These are phyloP conservation scores for Xylocopa sonorina DNA, from an alignment of 1,140 invertebrate genomes.

Conservation along the genomic window DNA sequence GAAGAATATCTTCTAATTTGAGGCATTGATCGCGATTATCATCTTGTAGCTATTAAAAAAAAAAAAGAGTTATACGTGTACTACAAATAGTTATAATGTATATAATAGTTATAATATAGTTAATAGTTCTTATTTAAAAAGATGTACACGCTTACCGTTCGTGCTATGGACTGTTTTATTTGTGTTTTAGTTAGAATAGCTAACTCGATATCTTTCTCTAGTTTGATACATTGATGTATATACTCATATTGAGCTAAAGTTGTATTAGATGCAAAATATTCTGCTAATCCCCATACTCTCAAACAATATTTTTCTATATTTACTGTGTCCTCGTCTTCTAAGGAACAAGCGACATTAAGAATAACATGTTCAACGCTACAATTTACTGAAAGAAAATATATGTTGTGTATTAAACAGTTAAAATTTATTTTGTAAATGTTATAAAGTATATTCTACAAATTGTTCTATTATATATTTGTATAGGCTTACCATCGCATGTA, in stretches of 20 bases:
- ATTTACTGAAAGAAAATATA: constrained; percentile 86
- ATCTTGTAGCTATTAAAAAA: constrained; percentile 84
- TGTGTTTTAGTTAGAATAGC: constrained; percentile 87
- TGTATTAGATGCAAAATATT: constrained; percentile 88
- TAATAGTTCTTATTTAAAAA: background rate
- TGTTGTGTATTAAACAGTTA: constrained; percentile 7
- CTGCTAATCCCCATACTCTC: constrained; percentile 91
- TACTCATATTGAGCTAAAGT: constrained; percentile 94
- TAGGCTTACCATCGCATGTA: constrained; percentile 90
- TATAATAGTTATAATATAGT: too few relatives aligned
- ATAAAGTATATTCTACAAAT: constrained; percentile 4
- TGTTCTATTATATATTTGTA: too few relatives aligned
- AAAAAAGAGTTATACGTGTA: constrained; percentile 6
- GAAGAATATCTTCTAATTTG: constrained; percentile 88
- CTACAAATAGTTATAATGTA: background rate
- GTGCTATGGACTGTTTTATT: constrained; percentile 85
- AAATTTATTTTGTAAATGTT: constrained; percentile 13
- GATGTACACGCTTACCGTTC: constrained; percentile 85
- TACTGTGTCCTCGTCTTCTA: constrained; percentile 87
- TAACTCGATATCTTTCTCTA: constrained; percentile 94
- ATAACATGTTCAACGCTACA: constrained; percentile 94
- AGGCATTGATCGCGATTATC: constrained; percentile 88
- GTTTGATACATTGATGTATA: constrained; percentile 95
- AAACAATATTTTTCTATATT: constrained; percentile 86
- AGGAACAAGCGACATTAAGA: constrained; percentile 91